These are phyloP conservation scores for Megalops atlanticus DNA, from an alignment of 2,113 vertebrate species.

Conservation along the genomic window DNA sequence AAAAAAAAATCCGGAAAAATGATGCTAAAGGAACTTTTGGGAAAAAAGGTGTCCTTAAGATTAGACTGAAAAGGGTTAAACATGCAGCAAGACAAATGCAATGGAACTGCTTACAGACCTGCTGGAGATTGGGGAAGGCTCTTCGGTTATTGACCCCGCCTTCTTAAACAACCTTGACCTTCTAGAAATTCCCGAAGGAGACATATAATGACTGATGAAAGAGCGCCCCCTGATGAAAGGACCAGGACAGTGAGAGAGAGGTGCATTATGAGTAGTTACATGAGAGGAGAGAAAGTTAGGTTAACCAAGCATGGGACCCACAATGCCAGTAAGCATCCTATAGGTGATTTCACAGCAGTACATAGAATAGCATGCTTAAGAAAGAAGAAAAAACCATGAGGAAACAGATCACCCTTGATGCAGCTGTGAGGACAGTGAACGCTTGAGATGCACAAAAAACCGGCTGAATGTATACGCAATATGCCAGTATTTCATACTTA, in stretches of 20 bases:
- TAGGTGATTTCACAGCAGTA: slow-evolving; percentile 19
- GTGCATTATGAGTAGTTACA: slow-evolving; percentile 45
- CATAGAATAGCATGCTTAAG: not conserved
- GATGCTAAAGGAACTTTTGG: not conserved
- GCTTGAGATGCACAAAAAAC: not conserved
- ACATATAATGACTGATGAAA: slow-evolving; percentile 75
- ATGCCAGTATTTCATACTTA: no score
- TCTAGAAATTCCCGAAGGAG: slow-evolving; percentile 66
- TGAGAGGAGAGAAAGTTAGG: slow-evolving; percentile 38
- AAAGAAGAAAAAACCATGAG: not conserved
- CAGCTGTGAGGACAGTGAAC: not conserved
- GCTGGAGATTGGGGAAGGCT: slow-evolving; percentile 45
- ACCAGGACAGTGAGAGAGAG: slow-evolving; percentile 17
- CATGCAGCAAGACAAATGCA: slow-evolving; percentile 4
- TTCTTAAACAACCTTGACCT: slow-evolving; percentile 70
- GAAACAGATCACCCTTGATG: slow-evolving; percentile 1
- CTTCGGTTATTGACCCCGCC: slow-evolving; percentile 62
- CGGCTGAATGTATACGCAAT: no score
- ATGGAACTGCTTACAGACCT: slow-evolving; percentile 65
- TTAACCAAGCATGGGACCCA: slow-evolving; percentile 24
- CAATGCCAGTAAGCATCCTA: slow-evolving; percentile 37
- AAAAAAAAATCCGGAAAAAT: not conserved
- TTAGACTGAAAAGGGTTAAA: slow-evolving; percentile 34
- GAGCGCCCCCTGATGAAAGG: slow-evolving; percentile 65
- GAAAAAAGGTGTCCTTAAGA: not conserved